phyloP scores from a whole-genome alignment of 53 echinoderm and acorn worm genomes.

The Paracentrotus lividus region DNA sequence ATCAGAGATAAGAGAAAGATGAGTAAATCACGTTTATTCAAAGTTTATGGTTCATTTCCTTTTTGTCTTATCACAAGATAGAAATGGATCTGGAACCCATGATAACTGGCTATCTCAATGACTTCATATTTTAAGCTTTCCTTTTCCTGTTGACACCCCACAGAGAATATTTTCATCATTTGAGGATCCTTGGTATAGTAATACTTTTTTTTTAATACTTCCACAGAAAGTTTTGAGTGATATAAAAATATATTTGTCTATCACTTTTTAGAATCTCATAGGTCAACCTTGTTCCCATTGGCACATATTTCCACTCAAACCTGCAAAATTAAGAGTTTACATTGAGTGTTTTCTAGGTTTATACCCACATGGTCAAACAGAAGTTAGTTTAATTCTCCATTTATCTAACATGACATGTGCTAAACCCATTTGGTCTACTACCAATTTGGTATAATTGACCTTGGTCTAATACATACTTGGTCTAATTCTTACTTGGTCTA shows the following conservation, averaged over 20 bases:
- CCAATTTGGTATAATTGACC: too few species aligned
- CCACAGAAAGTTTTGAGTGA: not conserved
- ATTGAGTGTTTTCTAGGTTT: too few species aligned
- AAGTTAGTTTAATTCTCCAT: too few species aligned
- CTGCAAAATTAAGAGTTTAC: too few species aligned
- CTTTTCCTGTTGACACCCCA: not conserved
- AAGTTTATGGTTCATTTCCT: constrained; percentile 30
- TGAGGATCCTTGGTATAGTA: not conserved
- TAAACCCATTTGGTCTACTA: too few species aligned
- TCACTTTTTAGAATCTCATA: too few species aligned
- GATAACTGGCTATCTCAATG: not conserved
- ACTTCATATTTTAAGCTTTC: constrained; percentile 18
- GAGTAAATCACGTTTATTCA: not conserved
- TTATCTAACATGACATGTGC: too few species aligned
- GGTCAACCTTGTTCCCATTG: too few species aligned
- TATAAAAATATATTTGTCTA: not conserved
- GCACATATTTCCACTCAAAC: too few species aligned
- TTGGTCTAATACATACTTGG: too few species aligned
- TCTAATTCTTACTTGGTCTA: too few species aligned
- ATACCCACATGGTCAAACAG: too few species aligned
- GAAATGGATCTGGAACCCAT: not conserved
- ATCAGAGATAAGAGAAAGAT: constrained; percentile 4
- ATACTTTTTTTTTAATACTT: not conserved
- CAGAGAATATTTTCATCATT: not conserved
- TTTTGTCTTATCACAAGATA: constrained; percentile 10